Conservation (phyloP, 2,797 vertebrate species). For the Rhincodon typus region DNA sequence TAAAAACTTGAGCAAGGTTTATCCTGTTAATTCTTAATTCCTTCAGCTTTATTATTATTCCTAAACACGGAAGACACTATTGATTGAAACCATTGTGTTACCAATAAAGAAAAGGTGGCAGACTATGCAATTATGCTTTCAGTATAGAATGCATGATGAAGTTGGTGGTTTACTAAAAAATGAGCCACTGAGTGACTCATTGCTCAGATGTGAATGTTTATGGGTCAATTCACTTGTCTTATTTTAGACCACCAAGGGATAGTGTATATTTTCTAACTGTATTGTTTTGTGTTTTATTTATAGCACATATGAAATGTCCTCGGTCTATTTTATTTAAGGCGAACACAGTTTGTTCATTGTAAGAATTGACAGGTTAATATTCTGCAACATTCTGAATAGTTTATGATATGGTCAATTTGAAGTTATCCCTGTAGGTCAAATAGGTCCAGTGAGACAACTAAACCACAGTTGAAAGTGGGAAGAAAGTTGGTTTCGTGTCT, state of each 20-base stretch:
- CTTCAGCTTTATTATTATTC: neutral
- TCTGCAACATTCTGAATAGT: neutral
- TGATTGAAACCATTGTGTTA: neutral
- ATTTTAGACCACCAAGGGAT: neutral
- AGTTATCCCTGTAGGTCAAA: neutral
- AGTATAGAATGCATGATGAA: neutral
- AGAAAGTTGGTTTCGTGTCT: neutral
- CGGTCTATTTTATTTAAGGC: neutral
- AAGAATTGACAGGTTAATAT: neutral
- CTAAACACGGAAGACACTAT: neutral
- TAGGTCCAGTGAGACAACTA: no score
- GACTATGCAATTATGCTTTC: neutral
- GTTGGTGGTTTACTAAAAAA: neutral
- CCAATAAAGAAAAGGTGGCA: neutral
- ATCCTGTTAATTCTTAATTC: constrained; percentile 9
- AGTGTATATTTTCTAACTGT: no score
- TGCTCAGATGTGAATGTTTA: neutral
- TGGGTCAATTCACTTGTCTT: constrained; percentile 13
- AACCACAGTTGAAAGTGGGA: neutral
- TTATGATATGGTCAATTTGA: neutral
- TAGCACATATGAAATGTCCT: neutral
- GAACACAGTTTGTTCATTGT: constrained; percentile 4
- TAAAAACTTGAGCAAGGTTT: constrained; percentile 19
- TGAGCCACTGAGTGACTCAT: constrained; percentile 2
- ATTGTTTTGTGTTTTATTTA: neutral